Conservation (phyloP, 1,140 invertebrate genomes). For the Brachionus paranguensis region DNA sequence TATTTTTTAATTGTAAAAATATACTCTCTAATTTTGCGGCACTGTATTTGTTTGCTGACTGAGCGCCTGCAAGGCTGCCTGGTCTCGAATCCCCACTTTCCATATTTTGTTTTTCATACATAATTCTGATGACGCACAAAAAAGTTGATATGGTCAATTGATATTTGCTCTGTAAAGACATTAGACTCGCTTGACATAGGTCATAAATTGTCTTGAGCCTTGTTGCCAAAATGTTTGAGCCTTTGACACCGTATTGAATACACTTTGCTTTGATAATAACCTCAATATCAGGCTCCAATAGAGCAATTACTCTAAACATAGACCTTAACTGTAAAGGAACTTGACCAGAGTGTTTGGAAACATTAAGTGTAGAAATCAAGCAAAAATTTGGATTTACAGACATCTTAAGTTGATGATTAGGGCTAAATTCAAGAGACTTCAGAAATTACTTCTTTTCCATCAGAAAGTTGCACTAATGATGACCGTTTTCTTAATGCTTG, state of each 20-base stretch:
- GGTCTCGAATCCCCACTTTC: conserved; percentile 17
- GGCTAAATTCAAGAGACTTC: neutral
- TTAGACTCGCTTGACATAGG: conserved; percentile 41
- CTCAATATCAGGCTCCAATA: conserved; percentile 50
- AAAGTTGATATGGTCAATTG: neutral
- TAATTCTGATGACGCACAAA: neutral
- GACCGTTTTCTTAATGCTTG: conserved; percentile 45
- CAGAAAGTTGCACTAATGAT: conserved; percentile 44
- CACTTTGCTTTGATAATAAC: conserved; percentile 52
- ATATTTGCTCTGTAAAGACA: conserved; percentile 20
- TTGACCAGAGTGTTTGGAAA: conserved; percentile 41
- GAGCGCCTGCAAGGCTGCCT: neutral
- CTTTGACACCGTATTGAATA: conserved; percentile 49
- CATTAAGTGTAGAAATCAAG: conserved; percentile 49
- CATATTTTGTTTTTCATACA: neutral
- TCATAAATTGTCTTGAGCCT: conserved; percentile 50
- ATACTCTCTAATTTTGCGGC: conserved; percentile 21
- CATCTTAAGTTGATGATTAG: conserved; percentile 43
- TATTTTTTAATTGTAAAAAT: neutral
- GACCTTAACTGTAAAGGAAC: conserved; percentile 47
- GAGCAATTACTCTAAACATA: conserved; percentile 50
- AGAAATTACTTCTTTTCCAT: conserved; percentile 50
- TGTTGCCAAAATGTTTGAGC: conserved; percentile 47
- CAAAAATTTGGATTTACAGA: conserved; percentile 44
- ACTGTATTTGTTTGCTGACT: neutral